Conservation (phyloP, 2,797 vertebrate genomes). For the Potorous gilbertii region DNA sequence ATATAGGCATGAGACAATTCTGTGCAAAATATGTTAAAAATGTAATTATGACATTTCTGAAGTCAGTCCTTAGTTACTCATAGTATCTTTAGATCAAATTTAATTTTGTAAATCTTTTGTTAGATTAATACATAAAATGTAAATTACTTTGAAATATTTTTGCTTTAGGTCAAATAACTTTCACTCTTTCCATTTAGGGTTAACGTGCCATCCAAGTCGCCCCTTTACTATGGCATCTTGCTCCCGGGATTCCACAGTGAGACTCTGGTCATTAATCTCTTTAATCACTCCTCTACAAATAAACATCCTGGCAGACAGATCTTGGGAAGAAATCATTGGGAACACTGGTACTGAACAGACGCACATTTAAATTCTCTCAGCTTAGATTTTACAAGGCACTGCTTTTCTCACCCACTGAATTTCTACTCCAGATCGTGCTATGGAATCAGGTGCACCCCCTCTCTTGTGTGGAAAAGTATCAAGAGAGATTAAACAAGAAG, state of each 20-base stretch:
- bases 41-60: neutral
- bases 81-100: conserved; percentile 1
- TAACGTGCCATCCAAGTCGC: conserved; percentile 94
- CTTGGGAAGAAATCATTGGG: conserved; percentile 95
- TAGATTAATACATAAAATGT: neutral
- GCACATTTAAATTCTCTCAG: neutral
- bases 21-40: neutral
- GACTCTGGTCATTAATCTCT: conserved; percentile 95
- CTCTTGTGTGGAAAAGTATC: conserved; percentile 96
- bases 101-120: neutral
- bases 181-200: conserved; percentile 83
- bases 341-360: conserved; percentile 89
- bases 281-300: conserved; percentile 92
- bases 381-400: neutral
- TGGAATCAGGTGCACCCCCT: conserved; percentile 90
- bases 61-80: neutral
- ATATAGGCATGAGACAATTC: neutral
- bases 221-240: conserved; percentile 99
- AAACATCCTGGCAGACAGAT: conserved; percentile 90
- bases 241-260: conserved; percentile 97
- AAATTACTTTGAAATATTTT: conserved; percentile 36
- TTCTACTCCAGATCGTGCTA: conserved; percentile 88
- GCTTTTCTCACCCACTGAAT: conserved; percentile 44
- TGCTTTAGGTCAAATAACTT: neutral
- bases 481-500: conserved; percentile 94